These are phyloP conservation scores for Rutilus rutilus DNA, from an alignment of 2,113 vertebrate genomes.

Conservation along the genomic window DNA sequence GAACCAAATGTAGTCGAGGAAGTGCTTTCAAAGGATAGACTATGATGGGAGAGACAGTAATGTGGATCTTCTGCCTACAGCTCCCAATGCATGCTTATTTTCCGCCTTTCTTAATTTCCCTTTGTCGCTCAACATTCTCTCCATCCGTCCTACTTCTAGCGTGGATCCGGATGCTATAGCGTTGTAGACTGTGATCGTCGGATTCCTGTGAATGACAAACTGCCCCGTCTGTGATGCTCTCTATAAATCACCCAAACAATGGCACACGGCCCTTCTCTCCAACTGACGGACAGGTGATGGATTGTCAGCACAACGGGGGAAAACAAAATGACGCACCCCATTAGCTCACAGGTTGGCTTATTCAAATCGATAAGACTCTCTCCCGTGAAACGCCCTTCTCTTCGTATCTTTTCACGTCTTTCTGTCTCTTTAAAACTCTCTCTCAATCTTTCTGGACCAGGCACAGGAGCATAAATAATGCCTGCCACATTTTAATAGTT, in stretches of 20 bases:
- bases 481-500: slow-evolving; percentile 37
- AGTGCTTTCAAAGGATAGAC: neutral
- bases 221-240: slow-evolving; percentile 75
- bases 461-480: slow-evolving; percentile 50
- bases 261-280: slow-evolving; percentile 58
- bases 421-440: slow-evolving; percentile 16
- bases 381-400: slow-evolving; percentile 54
- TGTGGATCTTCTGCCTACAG: neutral
- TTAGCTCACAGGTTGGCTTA: slow-evolving; percentile 68
- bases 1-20: neutral
- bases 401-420: neutral
- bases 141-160: neutral
- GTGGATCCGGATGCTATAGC: neutral
- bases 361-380: slow-evolving; percentile 73
- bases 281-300: slow-evolving; percentile 82
- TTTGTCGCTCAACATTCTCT: slow-evolving; percentile 4
- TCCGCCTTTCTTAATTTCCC: neutral
- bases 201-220: slow-evolving; percentile 76
- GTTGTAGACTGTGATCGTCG: slow-evolving; percentile 53
- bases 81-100: neutral
- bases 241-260: slow-evolving; percentile 84
- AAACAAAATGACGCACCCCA: slow-evolving; percentile 72
- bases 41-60: neutral
- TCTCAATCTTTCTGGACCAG: slow-evolving; percentile 64
- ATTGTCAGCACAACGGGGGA: slow-evolving; percentile 72